Evolutionary conservation across 2,888 invertebrate species (phyloP).

Genomic region (Clitarchus hookeri): DNA sequence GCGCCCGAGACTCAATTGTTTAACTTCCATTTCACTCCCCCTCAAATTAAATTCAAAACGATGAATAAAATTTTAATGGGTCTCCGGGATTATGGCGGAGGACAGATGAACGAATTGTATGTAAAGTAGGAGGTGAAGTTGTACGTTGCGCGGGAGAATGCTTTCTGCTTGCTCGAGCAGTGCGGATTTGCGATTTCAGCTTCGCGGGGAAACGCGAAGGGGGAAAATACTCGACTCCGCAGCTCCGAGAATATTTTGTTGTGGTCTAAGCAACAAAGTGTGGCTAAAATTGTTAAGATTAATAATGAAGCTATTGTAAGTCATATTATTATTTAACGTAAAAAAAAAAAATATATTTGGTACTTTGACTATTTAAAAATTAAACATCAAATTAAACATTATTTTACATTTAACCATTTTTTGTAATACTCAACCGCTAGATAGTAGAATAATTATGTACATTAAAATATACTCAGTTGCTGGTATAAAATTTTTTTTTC

Average conservation of each 20-base stretch:
- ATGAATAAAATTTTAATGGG: slow-evolving; percentile 27
- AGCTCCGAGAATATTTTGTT: neutral
- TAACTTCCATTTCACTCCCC: slow-evolving; percentile 21
- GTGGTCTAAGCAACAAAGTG: neutral
- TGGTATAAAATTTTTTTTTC: too few species aligned
- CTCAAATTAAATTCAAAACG: slow-evolving; percentile 24
- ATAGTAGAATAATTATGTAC: too few species aligned
- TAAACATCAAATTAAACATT: too few species aligned
- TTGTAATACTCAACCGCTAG: too few species aligned
- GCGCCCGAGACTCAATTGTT: slow-evolving; percentile 20
- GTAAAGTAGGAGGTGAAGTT: slow-evolving; percentile 4
- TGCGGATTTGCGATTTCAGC: neutral
- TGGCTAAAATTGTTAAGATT: too few species aligned
- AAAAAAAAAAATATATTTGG: too few species aligned
- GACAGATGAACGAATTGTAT: slow-evolving; percentile 11
- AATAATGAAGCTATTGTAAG: too few species aligned
- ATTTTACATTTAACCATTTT: too few species aligned
- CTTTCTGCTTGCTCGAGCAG: neutral
- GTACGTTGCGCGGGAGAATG: neutral
- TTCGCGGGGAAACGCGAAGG: neutral
- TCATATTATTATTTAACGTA: too few species aligned
- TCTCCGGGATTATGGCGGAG: neutral
- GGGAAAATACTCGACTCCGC: too few species aligned
- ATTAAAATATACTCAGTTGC: too few species aligned
- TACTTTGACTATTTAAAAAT: too few species aligned